A percentile compares a stretch with the other conserved stretches of the same genome.
Conservation (phyloP, 2,888 invertebrate genomes). For the Acanthopleura granulata region DNA sequence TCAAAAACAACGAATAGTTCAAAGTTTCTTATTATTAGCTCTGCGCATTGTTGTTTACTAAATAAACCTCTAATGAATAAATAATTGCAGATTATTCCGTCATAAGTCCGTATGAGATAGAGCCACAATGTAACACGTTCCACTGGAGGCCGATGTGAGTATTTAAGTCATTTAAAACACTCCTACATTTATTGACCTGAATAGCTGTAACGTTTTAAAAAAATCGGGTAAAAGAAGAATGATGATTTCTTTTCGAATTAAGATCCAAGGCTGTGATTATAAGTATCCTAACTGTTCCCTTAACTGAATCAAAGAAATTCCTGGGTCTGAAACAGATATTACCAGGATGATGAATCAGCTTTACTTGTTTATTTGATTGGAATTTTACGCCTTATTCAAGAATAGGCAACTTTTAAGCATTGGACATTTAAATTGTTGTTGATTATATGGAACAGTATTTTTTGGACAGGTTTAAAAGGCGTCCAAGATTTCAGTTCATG, state of each 20-base stretch:
- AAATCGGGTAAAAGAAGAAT: no score
- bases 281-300: not conserved
- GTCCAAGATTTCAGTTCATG: no score
- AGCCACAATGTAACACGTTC: not conserved
- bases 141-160: not conserved
- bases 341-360: not conserved
- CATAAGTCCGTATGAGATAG: not conserved
- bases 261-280: no score
- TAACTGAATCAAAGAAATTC: not conserved
- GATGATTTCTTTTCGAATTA: no score
- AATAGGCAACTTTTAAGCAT: not conserved
- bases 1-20: no score
- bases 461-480: no score
- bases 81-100: constrained; percentile 1
- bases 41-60: no score
- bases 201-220: not conserved
- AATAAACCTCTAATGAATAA: no score
- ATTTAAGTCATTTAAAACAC: not conserved
- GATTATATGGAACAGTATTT: no score
- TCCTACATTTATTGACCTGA: not conserved
- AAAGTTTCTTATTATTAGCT: no score
- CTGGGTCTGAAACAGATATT: not conserved
- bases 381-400: not conserved
- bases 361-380: not conserved
- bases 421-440: no score